A percentile compares a stretch with the other conserved stretches of the same genome.
Evolutionary conservation across 2,888 invertebrate genomes (phyloP).

Genomic region (Keiferia lycopersicella): DNA sequence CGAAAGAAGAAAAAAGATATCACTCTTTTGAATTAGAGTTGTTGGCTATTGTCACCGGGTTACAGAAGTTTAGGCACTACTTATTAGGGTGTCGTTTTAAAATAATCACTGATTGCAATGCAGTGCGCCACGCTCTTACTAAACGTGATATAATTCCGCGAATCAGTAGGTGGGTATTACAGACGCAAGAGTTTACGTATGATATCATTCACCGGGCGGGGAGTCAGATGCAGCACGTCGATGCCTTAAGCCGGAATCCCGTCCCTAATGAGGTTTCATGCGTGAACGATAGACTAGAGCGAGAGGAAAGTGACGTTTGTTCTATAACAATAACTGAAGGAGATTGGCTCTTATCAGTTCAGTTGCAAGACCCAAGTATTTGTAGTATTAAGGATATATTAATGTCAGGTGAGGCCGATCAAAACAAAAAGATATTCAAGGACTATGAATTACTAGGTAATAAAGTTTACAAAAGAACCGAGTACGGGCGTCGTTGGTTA

Average conservation of each 20-base stretch:
- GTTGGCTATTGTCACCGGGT: not conserved
- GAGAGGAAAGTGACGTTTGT: not conserved
- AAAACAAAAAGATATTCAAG: slow-evolving; percentile 30
- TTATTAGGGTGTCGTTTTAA: slow-evolving; percentile 10
- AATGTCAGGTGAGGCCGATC: slow-evolving; percentile 21
- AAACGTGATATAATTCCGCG: slow-evolving; percentile 38
- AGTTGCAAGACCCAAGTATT: slow-evolving; percentile 11
- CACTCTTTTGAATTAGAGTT: slow-evolving; percentile 32
- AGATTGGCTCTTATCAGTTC: slow-evolving; percentile 5
- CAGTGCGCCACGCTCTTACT: slow-evolving; percentile 30
- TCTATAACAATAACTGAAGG: slow-evolving; percentile 7
- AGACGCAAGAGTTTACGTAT: slow-evolving; percentile 43
- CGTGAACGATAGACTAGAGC: not conserved
- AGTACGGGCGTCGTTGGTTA: slow-evolving; percentile 35
- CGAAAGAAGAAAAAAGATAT: slow-evolving; percentile 37
- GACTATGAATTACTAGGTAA: slow-evolving; percentile 32
- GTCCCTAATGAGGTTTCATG: not conserved
- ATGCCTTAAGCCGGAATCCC: slow-evolving; percentile 35
- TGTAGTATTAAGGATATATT: slow-evolving; percentile 44
- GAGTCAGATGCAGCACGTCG: slow-evolving; percentile 40
- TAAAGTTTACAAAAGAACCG: slow-evolving; percentile 27
- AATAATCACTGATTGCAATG: slow-evolving; percentile 13
- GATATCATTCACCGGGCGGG: slow-evolving; percentile 42
- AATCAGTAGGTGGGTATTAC: too few species aligned
- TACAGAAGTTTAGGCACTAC: slow-evolving; percentile 12